phyloP scores from a whole-genome alignment of 2,888 invertebrate genomes.

The Pogonocherus hispidulus region DNA sequence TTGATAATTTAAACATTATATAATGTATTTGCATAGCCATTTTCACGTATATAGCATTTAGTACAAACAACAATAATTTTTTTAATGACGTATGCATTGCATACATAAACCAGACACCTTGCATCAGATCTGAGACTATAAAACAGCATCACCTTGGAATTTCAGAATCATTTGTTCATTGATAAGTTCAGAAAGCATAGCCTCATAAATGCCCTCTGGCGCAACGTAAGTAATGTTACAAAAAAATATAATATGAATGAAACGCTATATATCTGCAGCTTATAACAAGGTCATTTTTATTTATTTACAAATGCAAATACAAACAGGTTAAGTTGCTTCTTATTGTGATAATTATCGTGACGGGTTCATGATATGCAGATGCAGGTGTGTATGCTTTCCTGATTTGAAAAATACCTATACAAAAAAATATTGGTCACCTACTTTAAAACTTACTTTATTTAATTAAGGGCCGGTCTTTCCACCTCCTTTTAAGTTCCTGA shows the following conservation, averaged over 20 bases:
- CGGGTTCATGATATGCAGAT: no score
- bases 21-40: background rate
- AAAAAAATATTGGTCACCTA: no score
- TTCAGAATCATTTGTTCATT: slow-evolving; percentile 1
- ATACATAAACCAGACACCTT: slow-evolving; percentile 12
- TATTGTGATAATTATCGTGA: no score
- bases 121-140: slow-evolving; percentile 8
- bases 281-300: background rate
- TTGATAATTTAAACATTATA: no score
- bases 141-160: slow-evolving; percentile 19
- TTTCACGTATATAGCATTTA: background rate
- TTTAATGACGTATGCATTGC: background rate
- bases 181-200: background rate
- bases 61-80: slow-evolving; percentile 3
- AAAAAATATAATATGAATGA: background rate
- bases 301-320: background rate
- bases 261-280: background rate
- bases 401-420: no score
- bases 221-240: background rate
- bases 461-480: no score
- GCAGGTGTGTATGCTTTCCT: no score
- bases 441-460: no score
- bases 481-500: no score
- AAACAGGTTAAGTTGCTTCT: no score
- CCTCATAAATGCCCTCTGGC: background rate